Evolutionary conservation across 2,113 vertebrate genomes (phyloP), one percentile per base, ranked within the genome.

Genomic region (Vanacampus margaritifer): DNA sequence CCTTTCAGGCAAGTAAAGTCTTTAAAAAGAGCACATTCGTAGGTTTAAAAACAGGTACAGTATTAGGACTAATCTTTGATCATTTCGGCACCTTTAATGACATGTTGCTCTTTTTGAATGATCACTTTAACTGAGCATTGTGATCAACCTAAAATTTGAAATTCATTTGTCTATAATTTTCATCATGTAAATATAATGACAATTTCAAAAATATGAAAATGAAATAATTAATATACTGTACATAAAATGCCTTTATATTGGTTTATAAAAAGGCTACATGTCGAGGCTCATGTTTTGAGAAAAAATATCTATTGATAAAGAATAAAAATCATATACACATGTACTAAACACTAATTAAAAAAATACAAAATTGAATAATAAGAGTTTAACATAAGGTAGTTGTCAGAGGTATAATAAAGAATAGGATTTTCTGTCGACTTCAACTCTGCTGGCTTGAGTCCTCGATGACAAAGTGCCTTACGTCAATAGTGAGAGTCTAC

Each of bases 401-500:
- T 12, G 35, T 59, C 28, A 19, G 35, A 71, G 1, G 23, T 16
- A 0, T 51, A 5, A 69, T 64, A n/a, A 75, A 72, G 23, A n/a
- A 57, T 37, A 37, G 19, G 37, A n/a, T 37, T 53, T 56, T 72
- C 10, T 67, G 66, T 46, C 67, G 60, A 74, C 63, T 32, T 68
- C 62, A 58, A 71, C 50, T 78, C 69, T 67, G 53, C 79, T 86
- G 82, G 87, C 80, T 53, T 6, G 65, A 79, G 69, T 67, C 35
- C 78, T 76, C 66, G 66, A 86, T 87, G 87, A 89, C 85, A 80
- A 78, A 82, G 60, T 58, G 70, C 71, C 73, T 75, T 65, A 64
- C 68, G 71, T 82, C 80, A 88, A 81, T 81, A 80, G 90, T 84
- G 90, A 73, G 74, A 69, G 84, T 81, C 75, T 78, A 88, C 79